Conservation (phyloP, 2,888 invertebrate genomes). For the Heliconius erato region DNA sequence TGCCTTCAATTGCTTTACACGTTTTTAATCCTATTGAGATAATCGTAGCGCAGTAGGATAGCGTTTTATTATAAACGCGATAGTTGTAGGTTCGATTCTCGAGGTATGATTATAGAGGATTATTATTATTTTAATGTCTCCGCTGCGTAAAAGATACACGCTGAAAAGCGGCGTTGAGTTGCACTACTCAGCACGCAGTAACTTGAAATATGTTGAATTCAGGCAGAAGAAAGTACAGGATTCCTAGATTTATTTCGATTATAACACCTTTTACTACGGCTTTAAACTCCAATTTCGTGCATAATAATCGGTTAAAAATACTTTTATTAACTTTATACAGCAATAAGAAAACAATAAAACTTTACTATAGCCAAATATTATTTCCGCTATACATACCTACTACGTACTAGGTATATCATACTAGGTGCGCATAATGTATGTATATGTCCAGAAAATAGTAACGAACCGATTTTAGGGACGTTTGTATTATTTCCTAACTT, state of each 20-base stretch:
- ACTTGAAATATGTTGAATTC: neutral
- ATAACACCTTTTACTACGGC: neutral
- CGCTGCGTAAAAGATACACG: neutral
- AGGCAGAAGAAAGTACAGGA: neutral
- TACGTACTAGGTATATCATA: too few species aligned
- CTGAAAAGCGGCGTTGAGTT: neutral
- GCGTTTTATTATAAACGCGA: neutral
- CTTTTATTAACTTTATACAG: neutral
- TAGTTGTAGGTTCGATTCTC: neutral
- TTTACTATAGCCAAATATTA: neutral
- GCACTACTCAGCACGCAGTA: neutral
- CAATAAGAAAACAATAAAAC: neutral
- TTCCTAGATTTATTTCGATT: neutral
- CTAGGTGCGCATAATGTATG: too few species aligned
- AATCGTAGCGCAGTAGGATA: neutral
- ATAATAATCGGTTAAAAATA: neutral
- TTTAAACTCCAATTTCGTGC: neutral
- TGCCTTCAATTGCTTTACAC: conserved; percentile 1
- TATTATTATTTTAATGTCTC: neutral
- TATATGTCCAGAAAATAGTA: too few species aligned
- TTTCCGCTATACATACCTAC: too few species aligned
- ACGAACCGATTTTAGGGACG: too few species aligned
- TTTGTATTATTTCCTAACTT: too few species aligned
- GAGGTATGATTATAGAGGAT: too few species aligned
- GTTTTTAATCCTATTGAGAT: neutral